Base-by-base conservation (phyloP, 2,888 invertebrate genomes). In the Acanthococcus lagerstroemiae region DNA sequence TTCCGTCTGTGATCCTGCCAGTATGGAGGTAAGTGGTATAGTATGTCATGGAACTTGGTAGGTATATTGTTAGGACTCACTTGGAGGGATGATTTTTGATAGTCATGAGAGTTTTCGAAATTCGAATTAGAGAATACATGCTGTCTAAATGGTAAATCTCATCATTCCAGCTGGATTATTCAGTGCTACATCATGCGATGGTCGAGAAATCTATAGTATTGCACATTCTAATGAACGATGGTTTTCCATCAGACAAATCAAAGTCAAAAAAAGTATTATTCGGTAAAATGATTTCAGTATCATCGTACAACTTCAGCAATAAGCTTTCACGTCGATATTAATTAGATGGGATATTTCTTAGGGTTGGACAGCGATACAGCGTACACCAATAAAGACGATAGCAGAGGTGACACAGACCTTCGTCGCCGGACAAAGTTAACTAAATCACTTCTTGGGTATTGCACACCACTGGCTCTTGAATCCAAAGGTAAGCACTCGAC, bases 171-270 rank as follows among this genome's bases (percentile, higher is more conserved):
- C 77, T 88, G 76, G 91, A 92, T 76, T 91, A 90, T 74, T 84
- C 88, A 2, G 88, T 88, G 25, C 81, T 92, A 67, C 83, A 88
- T 73, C 88, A 91, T 78, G 85, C 86, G 70, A 78, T 93, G 74
- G 80, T 87, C 71, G 91, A 92, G 76, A 87, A 85, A 74, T 87
- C 86, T 1, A 85, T 90, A 67, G 86, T 84, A 3, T 79, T 93
- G 1, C 92, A 93, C 74, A 85, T 92, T 68, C 75, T 93, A 27
- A 89, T 90, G 83, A 85, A 90, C 73, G 85, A 85, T 12, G 87
- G 89, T 71, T 90, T 92, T 74, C 82, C 82, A 66, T 80, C 89
- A 69, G 85, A 86, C 56, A 89, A 87, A 75, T 82, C 83, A 68
- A 81, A 85, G 48, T 81, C 85, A 5, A 81, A 82, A 66, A 88